Evolutionary conservation across 2,113 vertebrate species (phyloP), one percentile per base, ranked within the genome.

Genomic region (Leptocoma aspasia): DNA sequence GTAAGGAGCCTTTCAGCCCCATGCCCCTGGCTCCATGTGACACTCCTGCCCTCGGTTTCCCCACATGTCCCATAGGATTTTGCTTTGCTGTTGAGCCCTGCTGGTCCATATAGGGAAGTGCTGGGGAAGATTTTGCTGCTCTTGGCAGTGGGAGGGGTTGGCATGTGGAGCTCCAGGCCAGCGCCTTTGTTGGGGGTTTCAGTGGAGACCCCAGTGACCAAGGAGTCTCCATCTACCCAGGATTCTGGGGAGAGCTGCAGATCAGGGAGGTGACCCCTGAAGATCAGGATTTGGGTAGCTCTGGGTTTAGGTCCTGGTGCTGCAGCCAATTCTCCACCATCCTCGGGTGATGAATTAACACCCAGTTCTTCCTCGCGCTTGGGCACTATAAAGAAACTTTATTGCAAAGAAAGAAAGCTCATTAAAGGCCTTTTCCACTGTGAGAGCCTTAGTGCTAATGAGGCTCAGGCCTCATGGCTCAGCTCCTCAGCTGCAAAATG

Each of bases 1-100:
- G 99, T 99, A 7, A 13, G 17, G 76, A 69, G 42, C 49, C 64
- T 17, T 33, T 22, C 87, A 69, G 49, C 82, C 63, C 45, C 1
- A 0, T 0, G 0, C 22, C 47, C 69, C 44, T 23, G 16, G 54
- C 52, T 81, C n/a, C 1, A 0, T 13, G 56, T 30, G 28, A 14
- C 3, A 0, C 39, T 61, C 60, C 28, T 8, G 47, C 72, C 59
- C 80, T 83, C 3, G 0, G 20, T 82, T 82, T 82, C 61, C 89
- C 82, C 56, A 5, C 3, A 0, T 1, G 1, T 33, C 19, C 22
- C 15, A 0, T 1, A 19, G 31, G 70, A 5, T 66, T 85, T 68
- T 21, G 37, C n/a, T 81, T 45, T 14, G 50, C 57, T 7, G 0
- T 49, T 70, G 30, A 4, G 56, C 7, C 7, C 19, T 27, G 0